A percentile compares a stretch with the other conserved stretches of the same genome.
phyloP scores from a whole-genome alignment of 2,113 vertebrate genomes.

The Ctenomys sociabilis region DNA sequence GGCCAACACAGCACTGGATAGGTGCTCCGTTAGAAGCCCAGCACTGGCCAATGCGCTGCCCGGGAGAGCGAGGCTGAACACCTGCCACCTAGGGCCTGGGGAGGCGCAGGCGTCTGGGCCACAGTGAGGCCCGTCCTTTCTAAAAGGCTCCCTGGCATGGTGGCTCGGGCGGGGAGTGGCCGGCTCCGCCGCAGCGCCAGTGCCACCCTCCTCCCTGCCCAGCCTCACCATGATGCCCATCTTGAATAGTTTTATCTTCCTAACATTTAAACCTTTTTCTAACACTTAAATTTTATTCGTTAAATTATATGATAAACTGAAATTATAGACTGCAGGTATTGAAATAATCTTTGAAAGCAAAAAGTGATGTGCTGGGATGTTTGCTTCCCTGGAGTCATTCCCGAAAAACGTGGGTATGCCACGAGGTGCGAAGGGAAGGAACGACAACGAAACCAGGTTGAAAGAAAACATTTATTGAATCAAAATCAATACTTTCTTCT shows the following conservation, averaged over 20 bases:
- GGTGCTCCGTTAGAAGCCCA: too few relatives aligned
- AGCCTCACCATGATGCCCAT: neutral
- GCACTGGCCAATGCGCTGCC: too few relatives aligned
- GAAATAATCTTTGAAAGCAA: neutral
- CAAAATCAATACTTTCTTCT: slow-evolving; percentile 89
- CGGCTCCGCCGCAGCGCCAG: too few relatives aligned
- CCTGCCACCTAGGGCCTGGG: too few relatives aligned
- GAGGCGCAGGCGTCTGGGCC: too few relatives aligned
- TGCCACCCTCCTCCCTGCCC: accelerated
- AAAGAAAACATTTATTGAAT: slow-evolving; percentile 84
- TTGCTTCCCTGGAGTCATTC: neutral
- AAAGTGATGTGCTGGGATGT: neutral
- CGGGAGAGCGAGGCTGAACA: too few relatives aligned
- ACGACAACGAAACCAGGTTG: slow-evolving; percentile 70
- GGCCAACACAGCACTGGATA: neutral
- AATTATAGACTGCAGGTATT: neutral
- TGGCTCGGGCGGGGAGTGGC: too few relatives aligned
- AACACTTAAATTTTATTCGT: neutral
- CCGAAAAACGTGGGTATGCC: neutral
- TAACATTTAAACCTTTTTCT: neutral
- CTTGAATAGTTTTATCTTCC: neutral
- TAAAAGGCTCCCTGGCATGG: too few relatives aligned
- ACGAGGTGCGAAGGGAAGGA: neutral
- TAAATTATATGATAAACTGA: neutral
- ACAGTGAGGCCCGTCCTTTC: too few relatives aligned